Conservation (phyloP, 2,888 invertebrate genomes). For the Rhopalosiphum nymphaeae region DNA sequence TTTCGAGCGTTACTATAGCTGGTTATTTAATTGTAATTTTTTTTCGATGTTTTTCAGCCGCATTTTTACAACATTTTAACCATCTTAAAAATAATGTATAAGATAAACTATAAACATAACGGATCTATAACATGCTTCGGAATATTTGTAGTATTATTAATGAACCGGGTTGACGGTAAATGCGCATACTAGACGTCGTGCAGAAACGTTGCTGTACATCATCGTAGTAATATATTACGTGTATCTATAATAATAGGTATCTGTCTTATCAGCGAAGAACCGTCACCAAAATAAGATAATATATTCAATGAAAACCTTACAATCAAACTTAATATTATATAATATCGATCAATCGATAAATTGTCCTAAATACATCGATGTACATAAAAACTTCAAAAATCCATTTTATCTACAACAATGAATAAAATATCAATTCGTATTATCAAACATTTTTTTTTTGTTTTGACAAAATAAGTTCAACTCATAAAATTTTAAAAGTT, state of each 20-base stretch:
- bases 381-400: neutral
- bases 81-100: too few species aligned
- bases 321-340: neutral
- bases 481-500: neutral
- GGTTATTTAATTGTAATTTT: too few species aligned
- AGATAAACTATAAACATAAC: too few species aligned
- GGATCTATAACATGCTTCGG: too few species aligned
- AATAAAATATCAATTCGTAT: neutral
- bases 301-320: neutral
- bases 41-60: too few species aligned
- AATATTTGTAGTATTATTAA: too few species aligned
- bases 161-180: neutral
- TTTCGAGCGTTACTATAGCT: too few species aligned
- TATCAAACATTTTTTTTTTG: neutral
- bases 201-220: neutral
- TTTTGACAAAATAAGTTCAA: neutral
- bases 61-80: too few species aligned
- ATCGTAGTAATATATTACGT: neutral
- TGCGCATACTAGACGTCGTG: neutral
- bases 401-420: neutral
- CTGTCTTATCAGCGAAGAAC: neutral
- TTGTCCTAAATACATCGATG: neutral
- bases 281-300: neutral
- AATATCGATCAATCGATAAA: neutral
- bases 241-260: neutral